A percentile compares a stretch with the other conserved stretches of the same genome.
phyloP scores from a whole-genome alignment of 2,888 invertebrate species.

The Steinernema scapterisci region DNA sequence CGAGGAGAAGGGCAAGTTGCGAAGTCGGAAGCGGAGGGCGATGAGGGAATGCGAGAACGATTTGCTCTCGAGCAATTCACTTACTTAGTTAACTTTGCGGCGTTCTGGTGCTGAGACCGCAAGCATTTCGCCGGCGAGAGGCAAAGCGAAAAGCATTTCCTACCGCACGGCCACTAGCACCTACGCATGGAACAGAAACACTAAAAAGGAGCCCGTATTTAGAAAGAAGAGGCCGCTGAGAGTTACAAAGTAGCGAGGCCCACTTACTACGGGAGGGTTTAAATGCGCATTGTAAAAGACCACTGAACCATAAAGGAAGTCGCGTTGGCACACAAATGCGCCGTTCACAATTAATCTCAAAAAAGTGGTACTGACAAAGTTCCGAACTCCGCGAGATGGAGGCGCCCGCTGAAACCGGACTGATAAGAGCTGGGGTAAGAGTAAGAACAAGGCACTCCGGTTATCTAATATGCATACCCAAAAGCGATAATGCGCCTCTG shows the following conservation, averaged over 20 bases:
- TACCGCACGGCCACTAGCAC: constrained; percentile 12
- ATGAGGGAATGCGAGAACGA: constrained; percentile 6
- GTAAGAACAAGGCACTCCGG: not conserved
- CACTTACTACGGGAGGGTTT: not conserved
- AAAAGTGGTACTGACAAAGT: too few relatives aligned
- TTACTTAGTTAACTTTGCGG: constrained; percentile 33
- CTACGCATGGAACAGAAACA: constrained; percentile 8
- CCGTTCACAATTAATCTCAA: too few relatives aligned
- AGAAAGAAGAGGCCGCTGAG: constrained; percentile 10
- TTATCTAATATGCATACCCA: constrained; percentile 22
- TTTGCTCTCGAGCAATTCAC: constrained; percentile 30
- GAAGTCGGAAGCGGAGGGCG: too few relatives aligned
- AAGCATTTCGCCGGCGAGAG: constrained; percentile 1
- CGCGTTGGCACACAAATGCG: not conserved
- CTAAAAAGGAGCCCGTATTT: constrained; percentile 17
- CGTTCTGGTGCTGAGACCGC: constrained; percentile 26
- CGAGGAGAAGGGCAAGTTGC: too few relatives aligned
- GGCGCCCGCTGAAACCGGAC: too few relatives aligned
- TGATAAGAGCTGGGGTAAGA: too few relatives aligned
- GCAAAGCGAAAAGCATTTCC: constrained; percentile 26
- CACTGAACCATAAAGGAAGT: constrained; percentile 17
- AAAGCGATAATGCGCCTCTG: not conserved
- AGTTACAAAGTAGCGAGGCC: constrained; percentile 12
- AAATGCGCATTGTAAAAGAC: constrained; percentile 14
- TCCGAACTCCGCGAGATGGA: too few relatives aligned